Percentiles rank a stretch among this genome's conserved stretches.
phyloP scores from a whole-genome alignment of 1,140 invertebrate species.

The Pseudomyrmex gracilis region DNA sequence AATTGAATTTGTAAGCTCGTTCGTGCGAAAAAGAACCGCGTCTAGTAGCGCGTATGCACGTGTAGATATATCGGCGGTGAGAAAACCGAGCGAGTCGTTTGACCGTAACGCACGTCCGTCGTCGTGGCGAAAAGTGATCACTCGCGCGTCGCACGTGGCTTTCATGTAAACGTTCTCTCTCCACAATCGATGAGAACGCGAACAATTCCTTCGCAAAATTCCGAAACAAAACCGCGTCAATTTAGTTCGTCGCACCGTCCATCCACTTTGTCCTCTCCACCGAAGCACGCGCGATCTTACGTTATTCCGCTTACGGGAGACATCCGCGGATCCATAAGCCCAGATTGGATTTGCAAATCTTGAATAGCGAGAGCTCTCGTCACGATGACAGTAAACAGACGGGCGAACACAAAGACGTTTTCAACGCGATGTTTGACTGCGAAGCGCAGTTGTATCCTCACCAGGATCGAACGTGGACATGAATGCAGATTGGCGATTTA shows the following conservation, averaged over 20 bases:
- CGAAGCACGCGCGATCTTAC: background rate
- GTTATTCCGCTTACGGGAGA: background rate
- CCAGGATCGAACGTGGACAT: background rate
- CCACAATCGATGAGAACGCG: background rate
- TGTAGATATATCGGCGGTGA: slow-evolving; percentile 2
- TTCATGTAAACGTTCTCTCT: slow-evolving; percentile 5
- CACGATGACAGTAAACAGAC: background rate
- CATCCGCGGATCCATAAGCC: background rate
- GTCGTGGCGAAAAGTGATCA: slow-evolving; percentile 17
- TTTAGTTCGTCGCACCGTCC: background rate
- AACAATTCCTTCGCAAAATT: background rate
- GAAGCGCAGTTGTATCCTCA: background rate
- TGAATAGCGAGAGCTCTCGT: background rate
- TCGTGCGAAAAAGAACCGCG: slow-evolving; percentile 45
- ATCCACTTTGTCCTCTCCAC: background rate
- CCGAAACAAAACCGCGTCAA: background rate
- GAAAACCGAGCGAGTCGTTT: slow-evolving; percentile 16
- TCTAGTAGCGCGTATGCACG: slow-evolving; percentile 26
- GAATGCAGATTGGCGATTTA: slow-evolving; percentile 10
- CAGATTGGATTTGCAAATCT: slow-evolving; percentile 34
- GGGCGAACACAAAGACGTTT: slow-evolving; percentile 1
- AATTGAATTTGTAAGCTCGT: slow-evolving; percentile 74
- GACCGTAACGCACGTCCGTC: slow-evolving; percentile 35
- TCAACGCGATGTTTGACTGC: background rate
- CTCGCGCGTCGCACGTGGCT: slow-evolving; percentile 2